Evolutionary conservation across 2,888 invertebrate genomes (phyloP).

Genomic region (Sturmia bella): DNA sequence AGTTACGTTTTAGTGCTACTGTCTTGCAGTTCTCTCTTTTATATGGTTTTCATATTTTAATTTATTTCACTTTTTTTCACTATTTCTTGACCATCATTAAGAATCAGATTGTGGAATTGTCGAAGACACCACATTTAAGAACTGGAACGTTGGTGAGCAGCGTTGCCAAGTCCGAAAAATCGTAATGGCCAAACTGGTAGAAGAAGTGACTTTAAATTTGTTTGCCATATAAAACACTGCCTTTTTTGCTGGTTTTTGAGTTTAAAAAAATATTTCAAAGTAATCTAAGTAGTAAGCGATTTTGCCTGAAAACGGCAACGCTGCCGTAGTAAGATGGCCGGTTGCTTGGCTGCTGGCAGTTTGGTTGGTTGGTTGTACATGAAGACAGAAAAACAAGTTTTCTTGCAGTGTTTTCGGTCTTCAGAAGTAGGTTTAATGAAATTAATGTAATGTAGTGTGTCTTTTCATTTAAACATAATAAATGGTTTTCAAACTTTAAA

Average conservation of each 20-base stretch:
- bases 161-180: too few species aligned
- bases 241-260: too few species aligned
- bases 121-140: constrained; percentile 46
- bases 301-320: too few species aligned
- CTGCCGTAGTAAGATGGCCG: constrained; percentile 5
- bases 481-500: constrained; percentile 50
- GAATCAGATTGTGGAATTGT: constrained; percentile 50
- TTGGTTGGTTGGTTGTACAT: not conserved
- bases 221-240: too few species aligned
- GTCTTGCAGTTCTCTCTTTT: constrained; percentile 30
- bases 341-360: constrained; percentile 24
- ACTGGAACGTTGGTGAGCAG: constrained; percentile 28
- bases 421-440: constrained; percentile 49
- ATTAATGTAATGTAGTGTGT: constrained; percentile 41
- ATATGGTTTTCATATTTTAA: constrained; percentile 23
- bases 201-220: too few species aligned
- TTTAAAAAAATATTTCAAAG: too few species aligned
- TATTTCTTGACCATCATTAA: constrained; percentile 55
- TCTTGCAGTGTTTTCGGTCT: constrained; percentile 39
- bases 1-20: constrained; percentile 37
- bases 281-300: too few species aligned
- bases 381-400: constrained; percentile 28
- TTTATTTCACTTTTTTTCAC: constrained; percentile 25
- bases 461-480: constrained; percentile 56
- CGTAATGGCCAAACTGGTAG: too few species aligned